phyloP scores from a whole-genome alignment of 2,113 vertebrate species.

The Myiagra hebetior region DNA sequence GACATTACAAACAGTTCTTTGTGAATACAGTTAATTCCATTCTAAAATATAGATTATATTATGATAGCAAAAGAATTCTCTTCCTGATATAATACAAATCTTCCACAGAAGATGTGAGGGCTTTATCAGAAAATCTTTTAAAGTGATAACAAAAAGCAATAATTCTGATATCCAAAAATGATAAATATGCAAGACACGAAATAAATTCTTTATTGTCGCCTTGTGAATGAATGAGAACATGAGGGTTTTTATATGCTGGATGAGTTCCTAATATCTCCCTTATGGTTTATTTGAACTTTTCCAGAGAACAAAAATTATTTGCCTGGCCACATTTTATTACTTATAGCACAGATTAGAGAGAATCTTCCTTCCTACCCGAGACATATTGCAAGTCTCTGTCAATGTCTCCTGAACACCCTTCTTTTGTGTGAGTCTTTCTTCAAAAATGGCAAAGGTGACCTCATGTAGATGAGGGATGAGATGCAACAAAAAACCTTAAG shows the following conservation, averaged over 20 bases:
- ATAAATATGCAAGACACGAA: not conserved
- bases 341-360: not conserved
- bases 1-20: not conserved
- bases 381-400: not conserved
- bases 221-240: not conserved
- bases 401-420: not conserved
- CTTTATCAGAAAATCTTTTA: not conserved
- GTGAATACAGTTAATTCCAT: not conserved
- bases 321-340: constrained; percentile 26
- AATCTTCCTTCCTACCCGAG: not conserved
- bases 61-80: not conserved
- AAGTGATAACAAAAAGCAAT: constrained; percentile 1
- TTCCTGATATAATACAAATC: not conserved
- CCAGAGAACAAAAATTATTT: constrained; percentile 14
- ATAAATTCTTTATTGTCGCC: not conserved
- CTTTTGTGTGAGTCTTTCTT: not conserved
- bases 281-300: constrained; percentile 27
- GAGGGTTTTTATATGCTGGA: not conserved
- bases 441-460: constrained; percentile 50
- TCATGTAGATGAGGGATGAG: not conserved
- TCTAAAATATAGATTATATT: not conserved
- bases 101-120: not conserved
- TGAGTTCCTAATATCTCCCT: constrained; percentile 18
- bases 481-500: constrained; percentile 29
- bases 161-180: not conserved